These are phyloP conservation scores for Cataglyphis albicans DNA, from an alignment of 2,888 invertebrate species.

Conservation along the genomic window DNA sequence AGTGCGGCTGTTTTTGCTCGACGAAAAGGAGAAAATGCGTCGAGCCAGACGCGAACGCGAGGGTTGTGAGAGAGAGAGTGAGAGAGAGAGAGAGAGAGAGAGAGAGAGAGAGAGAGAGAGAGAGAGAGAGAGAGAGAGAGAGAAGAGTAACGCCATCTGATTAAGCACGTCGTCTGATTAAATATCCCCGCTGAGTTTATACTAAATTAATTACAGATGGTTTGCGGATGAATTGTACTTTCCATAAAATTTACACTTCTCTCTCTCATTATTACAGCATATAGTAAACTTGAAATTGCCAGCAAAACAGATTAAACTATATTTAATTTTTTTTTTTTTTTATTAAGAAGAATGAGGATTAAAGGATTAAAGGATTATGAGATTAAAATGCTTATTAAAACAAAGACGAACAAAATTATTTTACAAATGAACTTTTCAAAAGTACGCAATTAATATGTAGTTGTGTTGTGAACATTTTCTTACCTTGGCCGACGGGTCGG, in stretches of 20 bases:
- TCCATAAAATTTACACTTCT: slow-evolving; percentile 34
- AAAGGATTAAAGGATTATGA: no score
- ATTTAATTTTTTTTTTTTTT: slow-evolving; percentile 6
- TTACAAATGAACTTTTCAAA: not conserved
- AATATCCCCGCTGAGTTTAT: slow-evolving; percentile 60
- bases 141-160: not conserved
- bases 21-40: slow-evolving; percentile 42
- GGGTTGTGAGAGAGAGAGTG: slow-evolving; percentile 23
- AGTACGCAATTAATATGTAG: not conserved
- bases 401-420: slow-evolving; percentile 1
- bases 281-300: slow-evolving; percentile 8
- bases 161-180: slow-evolving; percentile 53
- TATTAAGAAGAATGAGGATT: no score
- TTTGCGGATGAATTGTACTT: slow-evolving; percentile 36
- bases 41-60: slow-evolving; percentile 30
- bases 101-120: slow-evolving; percentile 34
- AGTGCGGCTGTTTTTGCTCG: slow-evolving; percentile 51
- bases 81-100: slow-evolving; percentile 35
- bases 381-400: not conserved
- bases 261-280: not conserved
- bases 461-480: slow-evolving; percentile 43
- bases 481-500: slow-evolving; percentile 82
- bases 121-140: not conserved
- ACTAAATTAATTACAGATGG: slow-evolving; percentile 50
- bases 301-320: slow-evolving; percentile 20